Percentiles rank a stretch among this genome's conserved stretches.
Conservation (phyloP, 2,113 vertebrate genomes). For the Rhineura floridana region DNA sequence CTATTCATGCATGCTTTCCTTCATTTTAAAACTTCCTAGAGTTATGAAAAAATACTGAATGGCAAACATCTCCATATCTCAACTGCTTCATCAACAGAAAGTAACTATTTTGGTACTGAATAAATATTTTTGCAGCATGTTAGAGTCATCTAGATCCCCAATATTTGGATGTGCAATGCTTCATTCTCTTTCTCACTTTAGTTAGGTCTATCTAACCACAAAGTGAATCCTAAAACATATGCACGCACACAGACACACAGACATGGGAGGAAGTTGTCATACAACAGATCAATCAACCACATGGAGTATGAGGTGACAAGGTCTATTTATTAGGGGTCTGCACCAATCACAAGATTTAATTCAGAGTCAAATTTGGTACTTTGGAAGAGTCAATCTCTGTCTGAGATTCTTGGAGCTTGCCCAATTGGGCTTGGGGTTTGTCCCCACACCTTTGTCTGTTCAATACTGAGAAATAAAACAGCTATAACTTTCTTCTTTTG, state of each 20-base stretch:
- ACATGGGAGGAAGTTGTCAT: too few relatives aligned
- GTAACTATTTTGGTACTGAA: background rate
- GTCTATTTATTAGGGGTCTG: background rate
- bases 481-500: too few relatives aligned
- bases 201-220: background rate
- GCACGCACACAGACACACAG: background rate
- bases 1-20: background rate
- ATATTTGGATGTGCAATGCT: background rate
- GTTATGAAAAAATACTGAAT: too few relatives aligned
- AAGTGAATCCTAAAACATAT: background rate
- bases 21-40: background rate
- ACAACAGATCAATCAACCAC: too few relatives aligned
- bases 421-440: too few relatives aligned
- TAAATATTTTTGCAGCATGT: background rate
- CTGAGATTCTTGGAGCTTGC: too few relatives aligned
- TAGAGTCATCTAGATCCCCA: background rate
- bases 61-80: background rate
- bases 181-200: too few relatives aligned
- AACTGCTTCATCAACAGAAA: background rate
- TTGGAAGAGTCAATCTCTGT: too few relatives aligned
- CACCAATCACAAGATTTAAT: too few relatives aligned
- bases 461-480: too few relatives aligned
- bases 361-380: too few relatives aligned
- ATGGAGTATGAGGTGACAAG: background rate
- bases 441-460: too few relatives aligned